Evolutionary conservation across 2,888 invertebrate species (phyloP).

Genomic region (Athetis lepigone): DNA sequence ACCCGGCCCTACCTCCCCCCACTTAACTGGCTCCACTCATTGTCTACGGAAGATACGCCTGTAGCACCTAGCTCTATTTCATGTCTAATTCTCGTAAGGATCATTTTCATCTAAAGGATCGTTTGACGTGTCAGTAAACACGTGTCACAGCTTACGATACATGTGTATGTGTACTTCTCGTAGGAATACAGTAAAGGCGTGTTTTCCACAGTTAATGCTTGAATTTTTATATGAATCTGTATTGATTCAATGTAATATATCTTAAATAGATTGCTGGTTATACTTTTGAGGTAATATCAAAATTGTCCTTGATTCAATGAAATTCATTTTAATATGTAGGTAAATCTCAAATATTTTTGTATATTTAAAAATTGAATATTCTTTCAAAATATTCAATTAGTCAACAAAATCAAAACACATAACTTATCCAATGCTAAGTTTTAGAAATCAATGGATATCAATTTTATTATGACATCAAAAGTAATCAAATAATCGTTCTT

Average conservation of each 20-base stretch:
- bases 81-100: no score
- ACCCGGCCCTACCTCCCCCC: conserved; percentile 50
- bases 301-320: neutral
- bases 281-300: neutral
- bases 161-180: conserved; percentile 5
- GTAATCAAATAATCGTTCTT: conserved; percentile 11
- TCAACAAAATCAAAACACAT: neutral
- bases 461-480: conserved; percentile 12
- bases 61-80: no score
- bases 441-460: conserved; percentile 24
- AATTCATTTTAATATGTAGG: neutral
- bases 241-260: neutral
- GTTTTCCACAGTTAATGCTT: conserved; percentile 49
- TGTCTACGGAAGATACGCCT: conserved; percentile 46
- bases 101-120: no score
- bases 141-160: conserved; percentile 1
- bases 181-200: conserved; percentile 24
- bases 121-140: conserved; percentile 2
- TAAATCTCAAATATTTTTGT: neutral
- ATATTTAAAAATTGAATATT: neutral
- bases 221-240: conserved; percentile 2
- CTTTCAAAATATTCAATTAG: neutral
- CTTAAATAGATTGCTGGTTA: neutral
- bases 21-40: conserved; percentile 48
- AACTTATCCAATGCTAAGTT: neutral